A percentile compares a stretch with the other conserved stretches of the same genome.
Evolutionary conservation across 2,113 vertebrate species (phyloP).

Genomic region (Pyxicephalus adspersus): DNA sequence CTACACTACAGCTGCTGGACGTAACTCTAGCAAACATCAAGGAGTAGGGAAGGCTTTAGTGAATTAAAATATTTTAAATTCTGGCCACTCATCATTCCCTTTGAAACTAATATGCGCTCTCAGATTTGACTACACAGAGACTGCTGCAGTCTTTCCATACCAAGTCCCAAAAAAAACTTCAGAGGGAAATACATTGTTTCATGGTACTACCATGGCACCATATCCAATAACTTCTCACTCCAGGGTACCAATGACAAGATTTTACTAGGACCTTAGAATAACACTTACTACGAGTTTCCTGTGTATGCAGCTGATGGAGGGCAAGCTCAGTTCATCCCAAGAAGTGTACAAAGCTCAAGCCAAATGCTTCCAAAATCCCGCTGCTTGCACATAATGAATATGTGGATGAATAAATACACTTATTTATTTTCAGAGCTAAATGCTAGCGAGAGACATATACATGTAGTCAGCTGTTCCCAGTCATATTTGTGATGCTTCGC

Average conservation of each 20-base stretch:
- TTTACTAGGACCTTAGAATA: constrained; percentile 30
- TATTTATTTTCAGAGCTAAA: not conserved
- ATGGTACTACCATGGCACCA: constrained; percentile 43
- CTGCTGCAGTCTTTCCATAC: constrained; percentile 70
- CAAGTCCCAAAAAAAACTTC: constrained; percentile 69
- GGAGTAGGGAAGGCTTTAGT: constrained; percentile 75
- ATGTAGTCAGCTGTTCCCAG: constrained; percentile 34
- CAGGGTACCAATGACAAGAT: constrained; percentile 11
- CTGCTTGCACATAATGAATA: not conserved
- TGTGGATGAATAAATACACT: not conserved
- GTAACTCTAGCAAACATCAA: constrained; percentile 89
- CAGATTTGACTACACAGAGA: constrained; percentile 71
- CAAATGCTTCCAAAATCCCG: not conserved
- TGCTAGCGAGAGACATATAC: not conserved
- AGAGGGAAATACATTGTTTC: constrained; percentile 69
- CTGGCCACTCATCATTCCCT: constrained; percentile 82
- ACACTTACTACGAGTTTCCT: not conserved
- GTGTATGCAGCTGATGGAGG: too few species aligned
- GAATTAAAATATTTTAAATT: constrained; percentile 87
- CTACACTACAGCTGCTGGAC: constrained; percentile 79
- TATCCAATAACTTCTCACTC: constrained; percentile 35
- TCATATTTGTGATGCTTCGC: constrained; percentile 14
- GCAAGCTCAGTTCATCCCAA: not conserved
- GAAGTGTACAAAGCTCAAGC: not conserved
- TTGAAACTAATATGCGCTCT: constrained; percentile 82